Conservation (phyloP, 2,113 vertebrate species). For the Periophthalmus modestus region DNA sequence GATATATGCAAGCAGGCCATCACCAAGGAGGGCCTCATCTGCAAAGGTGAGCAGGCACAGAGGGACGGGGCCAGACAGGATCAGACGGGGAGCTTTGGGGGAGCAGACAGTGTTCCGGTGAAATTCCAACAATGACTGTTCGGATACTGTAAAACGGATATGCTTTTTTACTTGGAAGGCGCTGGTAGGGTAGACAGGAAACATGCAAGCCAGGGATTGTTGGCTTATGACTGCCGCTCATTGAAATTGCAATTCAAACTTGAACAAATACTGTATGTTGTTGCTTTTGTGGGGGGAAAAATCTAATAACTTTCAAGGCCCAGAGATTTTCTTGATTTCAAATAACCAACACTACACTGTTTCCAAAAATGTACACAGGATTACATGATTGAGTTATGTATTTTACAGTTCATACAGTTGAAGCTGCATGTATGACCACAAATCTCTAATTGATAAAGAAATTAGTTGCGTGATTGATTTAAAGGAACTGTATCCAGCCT, state of each 20-base stretch:
- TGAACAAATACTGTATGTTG: background rate
- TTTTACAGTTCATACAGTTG: no score
- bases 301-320: background rate
- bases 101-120: background rate
- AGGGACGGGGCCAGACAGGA: background rate
- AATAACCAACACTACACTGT: background rate
- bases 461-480: no score
- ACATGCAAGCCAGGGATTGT: background rate
- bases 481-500: no score
- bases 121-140: slow-evolving; percentile 11
- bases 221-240: background rate
- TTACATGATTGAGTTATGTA: background rate
- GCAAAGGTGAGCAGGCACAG: slow-evolving; percentile 82
- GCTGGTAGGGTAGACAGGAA: background rate
- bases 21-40: slow-evolving; percentile 90
- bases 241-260: background rate
- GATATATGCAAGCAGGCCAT: slow-evolving; percentile 93
- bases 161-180: background rate
- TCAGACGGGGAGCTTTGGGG: slow-evolving; percentile 4
- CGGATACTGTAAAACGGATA: background rate
- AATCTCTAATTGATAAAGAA: no score
- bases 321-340: background rate
- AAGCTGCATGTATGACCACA: no score
- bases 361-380: background rate
- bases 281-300: background rate